Evolutionary conservation across 1,140 invertebrate species (phyloP).

Genomic region (Colletes latitarsis): DNA sequence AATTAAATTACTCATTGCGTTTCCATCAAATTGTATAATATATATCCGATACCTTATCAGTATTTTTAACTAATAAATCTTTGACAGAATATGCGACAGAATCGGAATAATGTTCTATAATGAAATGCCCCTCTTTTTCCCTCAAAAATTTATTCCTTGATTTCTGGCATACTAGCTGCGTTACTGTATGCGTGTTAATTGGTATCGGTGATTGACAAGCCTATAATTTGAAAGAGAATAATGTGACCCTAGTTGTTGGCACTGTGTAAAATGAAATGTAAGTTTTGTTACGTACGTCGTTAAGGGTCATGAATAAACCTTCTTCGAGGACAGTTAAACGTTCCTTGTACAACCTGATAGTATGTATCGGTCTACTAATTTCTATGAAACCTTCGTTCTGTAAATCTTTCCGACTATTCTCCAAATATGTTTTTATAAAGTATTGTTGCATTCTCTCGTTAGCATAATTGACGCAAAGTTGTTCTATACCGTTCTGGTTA

Average conservation of each 20-base stretch:
- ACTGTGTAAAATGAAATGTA: neutral
- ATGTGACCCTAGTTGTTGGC: neutral
- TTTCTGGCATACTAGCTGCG: neutral
- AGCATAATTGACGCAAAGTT: slow-evolving; percentile 89
- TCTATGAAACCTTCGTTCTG: slow-evolving; percentile 82
- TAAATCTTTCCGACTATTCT: slow-evolving; percentile 83
- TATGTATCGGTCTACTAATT: slow-evolving; percentile 41
- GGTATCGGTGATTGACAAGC: slow-evolving; percentile 26
- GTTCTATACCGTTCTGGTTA: slow-evolving; percentile 87
- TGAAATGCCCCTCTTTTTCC: slow-evolving; percentile 27
- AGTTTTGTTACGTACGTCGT: slow-evolving; percentile 72
- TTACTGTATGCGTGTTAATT: slow-evolving; percentile 9
- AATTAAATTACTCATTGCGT: neutral
- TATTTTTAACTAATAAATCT: slow-evolving; percentile 49
- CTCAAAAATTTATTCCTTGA: slow-evolving; percentile 13
- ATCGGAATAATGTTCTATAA: slow-evolving; percentile 42
- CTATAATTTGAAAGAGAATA: slow-evolving; percentile 21
- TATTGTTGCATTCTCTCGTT: slow-evolving; percentile 86
- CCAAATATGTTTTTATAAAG: slow-evolving; percentile 85
- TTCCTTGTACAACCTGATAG: slow-evolving; percentile 80
- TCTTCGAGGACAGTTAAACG: slow-evolving; percentile 80
- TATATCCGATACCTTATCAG: slow-evolving; percentile 46
- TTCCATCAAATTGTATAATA: neutral
- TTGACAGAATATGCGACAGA: slow-evolving; percentile 38
- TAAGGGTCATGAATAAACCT: slow-evolving; percentile 76